Percentiles rank a stretch among this genome's conserved stretches.
Evolutionary conservation across 2,113 vertebrate genomes (phyloP).

Genomic region (Trochalopteron elliotii): DNA sequence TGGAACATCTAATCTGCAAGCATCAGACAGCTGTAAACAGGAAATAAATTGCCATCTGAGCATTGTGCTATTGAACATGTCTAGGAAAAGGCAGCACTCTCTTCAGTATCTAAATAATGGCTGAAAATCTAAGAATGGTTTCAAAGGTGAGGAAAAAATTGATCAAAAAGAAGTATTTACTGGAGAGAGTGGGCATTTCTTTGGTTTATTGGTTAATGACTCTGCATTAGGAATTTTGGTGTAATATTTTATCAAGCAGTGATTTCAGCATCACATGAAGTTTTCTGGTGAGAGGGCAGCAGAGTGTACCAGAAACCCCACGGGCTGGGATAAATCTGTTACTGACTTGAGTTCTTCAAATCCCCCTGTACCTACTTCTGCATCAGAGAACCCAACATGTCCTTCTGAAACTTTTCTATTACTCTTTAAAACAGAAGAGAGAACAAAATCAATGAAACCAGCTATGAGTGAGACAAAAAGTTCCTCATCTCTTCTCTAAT

Average conservation of each 20-base stretch:
- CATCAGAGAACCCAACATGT: neutral
- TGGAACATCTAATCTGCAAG: neutral
- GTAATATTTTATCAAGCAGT: neutral
- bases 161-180: neutral
- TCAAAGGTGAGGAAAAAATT: neutral
- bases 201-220: neutral
- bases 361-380: neutral
- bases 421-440: neutral
- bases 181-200: fast-evolving
- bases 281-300: neutral
- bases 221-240: neutral
- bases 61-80: neutral
- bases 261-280: neutral
- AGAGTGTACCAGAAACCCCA: neutral
- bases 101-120: neutral
- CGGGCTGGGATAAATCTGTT: neutral
- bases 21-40: neutral
- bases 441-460: neutral
- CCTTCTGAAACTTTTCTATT: neutral
- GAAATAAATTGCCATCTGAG: neutral
- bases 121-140: neutral
- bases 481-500: neutral
- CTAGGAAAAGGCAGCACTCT: neutral
- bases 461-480: neutral
- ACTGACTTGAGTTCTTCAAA: neutral